Base-by-base conservation (phyloP, 1,140 invertebrate species). In the Brachionus asplanchnoidis region DNA sequence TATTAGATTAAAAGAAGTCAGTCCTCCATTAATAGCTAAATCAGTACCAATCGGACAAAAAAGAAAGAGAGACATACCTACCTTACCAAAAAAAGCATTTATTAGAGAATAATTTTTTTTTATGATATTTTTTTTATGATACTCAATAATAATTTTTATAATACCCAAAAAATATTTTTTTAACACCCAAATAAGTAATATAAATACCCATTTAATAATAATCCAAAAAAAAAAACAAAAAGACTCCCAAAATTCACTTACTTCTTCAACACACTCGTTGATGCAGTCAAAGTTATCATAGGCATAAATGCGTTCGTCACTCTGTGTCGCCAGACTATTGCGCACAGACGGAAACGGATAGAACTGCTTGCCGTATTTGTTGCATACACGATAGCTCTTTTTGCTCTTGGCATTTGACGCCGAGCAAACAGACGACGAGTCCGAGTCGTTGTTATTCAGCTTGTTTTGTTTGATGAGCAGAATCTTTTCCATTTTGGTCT, bases 281-380 rank as follows among this genome's bases (percentile, higher is more conserved):
- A 82, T 82, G 26, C 56, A 82, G 40, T 82, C 79, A 68, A 82
- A 82, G 36, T 82, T 82, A 68, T 82, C 79, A 46, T 82, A 82
- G 26, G 79, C 79, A 82, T 66, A 82, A 23, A 82, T 65, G 20
- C 79, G 50, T 2, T 82, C 56, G 32, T 82, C 79, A 44, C 53
- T 26, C 12, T 60, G 53, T 7, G 14, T 60, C 5, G 11, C 11
- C 32, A 28, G 46, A 23, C 78, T 40, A 44, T 7, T 40, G 14
- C 70, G 70, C 17, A 75, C 40, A 75, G 70, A 40, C 2, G 70
- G 32, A 75, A 75, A 42, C 17, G 32, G 20, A 75, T 75, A 42
- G n/a, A 42, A 17, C 14, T 42, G 70, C 12, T 75, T 40, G 26
- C 9, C 66, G 6, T 70, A 36, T 32, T 36, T 70, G 26, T 40